Evolutionary conservation across 2,888 invertebrate species (phyloP).

Genomic region (Drosophila robusta): DNA sequence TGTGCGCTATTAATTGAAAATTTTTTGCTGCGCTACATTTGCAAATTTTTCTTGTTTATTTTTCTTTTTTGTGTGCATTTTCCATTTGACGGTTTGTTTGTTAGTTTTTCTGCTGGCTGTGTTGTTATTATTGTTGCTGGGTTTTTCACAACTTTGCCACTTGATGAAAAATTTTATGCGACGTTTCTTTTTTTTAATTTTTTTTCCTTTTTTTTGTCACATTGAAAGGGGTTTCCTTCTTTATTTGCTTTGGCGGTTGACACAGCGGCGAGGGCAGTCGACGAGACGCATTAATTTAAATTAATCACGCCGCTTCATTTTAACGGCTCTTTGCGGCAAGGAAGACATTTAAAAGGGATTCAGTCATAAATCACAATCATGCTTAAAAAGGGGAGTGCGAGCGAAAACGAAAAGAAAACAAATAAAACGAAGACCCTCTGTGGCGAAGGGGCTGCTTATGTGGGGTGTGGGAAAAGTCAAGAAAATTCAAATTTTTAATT

Average conservation of each 20-base stretch:
- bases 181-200: slow-evolving; percentile 8
- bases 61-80: slow-evolving; percentile 35
- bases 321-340: slow-evolving; percentile 41
- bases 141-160: slow-evolving; percentile 54
- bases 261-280: neutral
- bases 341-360: slow-evolving; percentile 36
- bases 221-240: slow-evolving; percentile 12
- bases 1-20: slow-evolving; percentile 48
- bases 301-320: slow-evolving; percentile 51
- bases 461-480: slow-evolving; percentile 17
- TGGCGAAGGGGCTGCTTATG: neutral
- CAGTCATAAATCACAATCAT: slow-evolving; percentile 49
- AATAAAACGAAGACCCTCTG: neutral
- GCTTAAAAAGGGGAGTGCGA: neutral
- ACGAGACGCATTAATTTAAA: slow-evolving; percentile 56
- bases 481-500: slow-evolving; percentile 48
- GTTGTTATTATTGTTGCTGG: slow-evolving; percentile 16
- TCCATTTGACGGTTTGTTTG: slow-evolving; percentile 57
- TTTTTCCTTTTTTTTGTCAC: neutral
- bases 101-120: slow-evolving; percentile 25
- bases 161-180: slow-evolving; percentile 22
- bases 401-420: neutral
- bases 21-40: slow-evolving; percentile 40
- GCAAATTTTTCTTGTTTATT: slow-evolving; percentile 32
- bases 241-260: slow-evolving; percentile 4